phyloP scores from a whole-genome alignment of 2,888 invertebrate species.

The Oligia fasciuncula region DNA sequence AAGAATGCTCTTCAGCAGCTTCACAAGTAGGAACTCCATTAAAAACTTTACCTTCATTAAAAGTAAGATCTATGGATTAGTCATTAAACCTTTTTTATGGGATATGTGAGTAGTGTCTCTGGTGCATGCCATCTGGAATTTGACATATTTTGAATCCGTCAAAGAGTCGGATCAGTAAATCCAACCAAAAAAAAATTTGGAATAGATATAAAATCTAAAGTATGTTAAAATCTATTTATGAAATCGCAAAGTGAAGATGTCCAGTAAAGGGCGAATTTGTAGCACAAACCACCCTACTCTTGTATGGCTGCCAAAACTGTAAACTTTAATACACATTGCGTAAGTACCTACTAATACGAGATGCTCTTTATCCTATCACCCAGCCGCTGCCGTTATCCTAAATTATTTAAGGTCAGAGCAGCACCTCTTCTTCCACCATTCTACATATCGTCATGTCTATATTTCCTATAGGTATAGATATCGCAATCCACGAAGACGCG shows the following conservation, averaged over 20 bases:
- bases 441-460: not conserved
- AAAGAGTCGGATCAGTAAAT: conserved; percentile 40
- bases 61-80: not conserved
- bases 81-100: conserved; percentile 13
- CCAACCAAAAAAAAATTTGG: conserved; percentile 49
- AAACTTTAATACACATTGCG: conserved; percentile 80
- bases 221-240: conserved; percentile 63
- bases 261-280: conserved; percentile 64
- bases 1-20: not conserved
- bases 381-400: not conserved
- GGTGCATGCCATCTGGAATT: conserved; percentile 57
- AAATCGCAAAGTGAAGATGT: conserved; percentile 75
- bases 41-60: not conserved
- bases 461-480: not conserved
- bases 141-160: conserved; percentile 49
- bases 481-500: no score
- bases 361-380: not conserved
- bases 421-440: no score
- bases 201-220: conserved; percentile 58
- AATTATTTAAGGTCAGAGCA: not conserved
- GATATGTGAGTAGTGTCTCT: conserved; percentile 2
- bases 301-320: conserved; percentile 84
- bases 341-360: conserved; percentile 68
- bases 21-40: no score
- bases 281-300: conserved; percentile 65